phyloP scores from a whole-genome alignment of 2,888 invertebrate genomes.

The Tetragonula carbonaria region DNA sequence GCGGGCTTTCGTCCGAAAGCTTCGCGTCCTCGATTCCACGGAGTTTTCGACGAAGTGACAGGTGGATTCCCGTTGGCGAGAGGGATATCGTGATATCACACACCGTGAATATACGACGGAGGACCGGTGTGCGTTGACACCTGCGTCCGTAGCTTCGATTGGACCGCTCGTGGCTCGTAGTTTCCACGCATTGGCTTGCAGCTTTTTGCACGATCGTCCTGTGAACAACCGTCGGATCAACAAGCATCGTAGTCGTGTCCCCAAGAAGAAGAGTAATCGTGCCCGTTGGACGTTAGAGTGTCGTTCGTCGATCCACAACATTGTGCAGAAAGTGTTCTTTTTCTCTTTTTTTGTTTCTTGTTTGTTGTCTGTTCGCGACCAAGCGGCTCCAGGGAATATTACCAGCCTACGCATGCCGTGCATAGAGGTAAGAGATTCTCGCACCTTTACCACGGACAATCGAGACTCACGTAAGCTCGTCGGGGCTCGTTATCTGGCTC shows the following conservation, averaged over 20 bases:
- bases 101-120: neutral
- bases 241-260: conserved; percentile 5
- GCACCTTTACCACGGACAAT: conserved; percentile 25
- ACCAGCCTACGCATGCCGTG: conserved; percentile 77
- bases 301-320: conserved; percentile 3
- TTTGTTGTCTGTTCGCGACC: conserved; percentile 44
- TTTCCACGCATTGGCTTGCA: neutral
- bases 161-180: neutral
- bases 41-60: conserved; percentile 2
- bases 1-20: conserved; percentile 50
- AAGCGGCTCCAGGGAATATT: conserved; percentile 50
- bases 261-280: conserved; percentile 5
- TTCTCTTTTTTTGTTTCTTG: conserved; percentile 5
- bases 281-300: conserved; percentile 24
- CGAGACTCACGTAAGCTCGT: conserved; percentile 6
- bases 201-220: neutral
- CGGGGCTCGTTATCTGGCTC: conserved; percentile 14
- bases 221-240: conserved; percentile 20
- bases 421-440: conserved; percentile 73
- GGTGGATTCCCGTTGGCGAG: neutral
- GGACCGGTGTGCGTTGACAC: conserved; percentile 13
- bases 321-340: conserved; percentile 56
- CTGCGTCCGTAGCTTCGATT: neutral
- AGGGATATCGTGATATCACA: neutral
- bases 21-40: neutral